Base-by-base conservation (phyloP, 1,140 invertebrate species). In the Mizuhopecten yessoensis region DNA sequence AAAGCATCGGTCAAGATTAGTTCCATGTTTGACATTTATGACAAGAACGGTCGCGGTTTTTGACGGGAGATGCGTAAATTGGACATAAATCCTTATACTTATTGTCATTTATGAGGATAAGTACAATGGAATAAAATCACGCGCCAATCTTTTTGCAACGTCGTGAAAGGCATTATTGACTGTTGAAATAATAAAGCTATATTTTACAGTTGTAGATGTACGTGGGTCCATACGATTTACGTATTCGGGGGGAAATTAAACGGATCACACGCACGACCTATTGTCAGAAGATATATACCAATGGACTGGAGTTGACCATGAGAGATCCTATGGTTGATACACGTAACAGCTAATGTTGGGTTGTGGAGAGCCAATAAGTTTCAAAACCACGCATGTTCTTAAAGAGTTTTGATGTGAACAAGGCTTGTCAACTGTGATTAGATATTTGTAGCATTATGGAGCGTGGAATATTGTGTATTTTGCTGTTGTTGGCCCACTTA, bases 61-160 rank as follows among this genome's bases (percentile, higher is more conserved):
- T 75, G 57, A 75, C 57, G 57, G 5, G 29, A 75, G 11, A 17
- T 75, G n/a, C 57, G 29, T 75, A 75, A 75, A 75, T 11, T 29
- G 57, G 0, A 29, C 17, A 75, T 75, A 29, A 75, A 75, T 13
- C 0, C 23, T n/a, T 75, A 17, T 29, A 13, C n/a, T 75, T n/a
- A 75, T 75, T 75, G 57, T 75, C 57, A 75, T 75, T 75, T 75
- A 75, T 75, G 57, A 3, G 57, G 29, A 75, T 29, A 75, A n/a
- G 57, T 75, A 17, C 57, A 75, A 29, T 29, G 57, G 57, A 75
- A 75, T 75, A 75, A 11, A 75, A 75, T 75, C 57, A 75, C 57
- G 57, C n/a, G 57, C 23, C 57, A 7, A 17, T 29, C 2, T 75
- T 9, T 75, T 29, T 75, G 23, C 29, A 75, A 75, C 57, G 1